phyloP scores from a whole-genome alignment of 2,113 vertebrate genomes.

The Catharus bicknelli region DNA sequence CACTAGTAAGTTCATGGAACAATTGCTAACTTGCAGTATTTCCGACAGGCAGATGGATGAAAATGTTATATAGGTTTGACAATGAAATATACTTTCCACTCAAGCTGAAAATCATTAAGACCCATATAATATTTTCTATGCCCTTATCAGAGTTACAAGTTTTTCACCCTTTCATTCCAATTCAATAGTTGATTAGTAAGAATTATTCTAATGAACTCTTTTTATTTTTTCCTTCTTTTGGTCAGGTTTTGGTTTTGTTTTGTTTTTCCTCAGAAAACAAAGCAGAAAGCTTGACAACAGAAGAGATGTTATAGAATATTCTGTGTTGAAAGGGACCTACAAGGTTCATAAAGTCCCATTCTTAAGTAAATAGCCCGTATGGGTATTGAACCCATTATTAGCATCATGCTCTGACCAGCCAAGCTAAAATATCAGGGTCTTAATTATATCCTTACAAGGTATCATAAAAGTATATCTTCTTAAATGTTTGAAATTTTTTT shows the following conservation, averaged over 20 bases:
- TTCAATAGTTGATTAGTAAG: not conserved
- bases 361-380: not conserved
- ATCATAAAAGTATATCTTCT: not conserved
- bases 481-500: not conserved
- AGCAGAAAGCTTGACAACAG: not conserved
- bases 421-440: not conserved
- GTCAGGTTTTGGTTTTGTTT: too few species aligned
- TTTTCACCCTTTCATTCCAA: not conserved
- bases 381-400: not conserved
- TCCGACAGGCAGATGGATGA: constrained; percentile 40
- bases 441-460: not conserved
- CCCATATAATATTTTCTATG: not conserved
- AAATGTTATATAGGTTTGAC: not conserved
- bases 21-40: not conserved
- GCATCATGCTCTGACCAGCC: not conserved
- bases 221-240: fast-evolving
- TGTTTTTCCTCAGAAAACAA: not conserved
- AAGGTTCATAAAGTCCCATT: not conserved
- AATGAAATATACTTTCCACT: constrained; percentile 22
- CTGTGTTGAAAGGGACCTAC: not conserved
- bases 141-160: not conserved
- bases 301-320: not conserved
- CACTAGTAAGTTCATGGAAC: not conserved
- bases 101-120: constrained; percentile 25
- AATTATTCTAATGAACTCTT: not conserved